Evolutionary conservation across 2,113 vertebrate genomes (phyloP), one percentile per base, ranked within the genome.

Genomic region (Elephas maximus): DNA sequence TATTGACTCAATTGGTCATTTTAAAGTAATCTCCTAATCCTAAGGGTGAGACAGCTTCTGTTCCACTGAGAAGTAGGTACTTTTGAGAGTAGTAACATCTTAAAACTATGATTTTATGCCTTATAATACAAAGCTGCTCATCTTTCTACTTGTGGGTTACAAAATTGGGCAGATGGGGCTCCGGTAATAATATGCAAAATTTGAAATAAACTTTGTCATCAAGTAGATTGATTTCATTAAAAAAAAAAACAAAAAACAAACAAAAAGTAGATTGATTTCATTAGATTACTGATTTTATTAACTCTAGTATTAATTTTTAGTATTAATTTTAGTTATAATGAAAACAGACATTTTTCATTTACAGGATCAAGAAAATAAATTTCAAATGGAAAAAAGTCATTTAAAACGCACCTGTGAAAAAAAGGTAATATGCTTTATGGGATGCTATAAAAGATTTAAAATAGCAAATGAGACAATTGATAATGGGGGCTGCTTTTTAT

Each of bases 311-410:
- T 5, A 80, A 83, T 85, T 87, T 96, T 45, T 69, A 63, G 33
- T 44, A 82, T 15, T 5, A 80, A 83, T 85, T 87, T 96, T 45
- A 91, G 51, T 23, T 87, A 26, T 90, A 93, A 83, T 95, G 73
- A 93, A 97, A 97, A 67, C 79, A 48, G 77, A 30, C 45, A 78
- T 95, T 97, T 97, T 45, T 97, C 57, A 86, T 96, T 97, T 92
- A 90, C 97, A 99, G 99, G 99, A 99, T 93, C 99, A 99, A 96
- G 99, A 99, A 93, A 97, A 96, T 81, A 99, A 98, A 73, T 98
- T 99, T 98, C 99, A 99, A 89, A 98, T 99, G 95, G 99, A 99
- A 82, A 99, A 98, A 97, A 98, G 98, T 91, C 97, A 99, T 65
- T 95, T 99, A 97, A 99, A 99, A 94, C 95, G 60, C 95, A 96